phyloP scores from a whole-genome alignment of 2,113 vertebrate genomes.

The Zapus hudsonius region DNA sequence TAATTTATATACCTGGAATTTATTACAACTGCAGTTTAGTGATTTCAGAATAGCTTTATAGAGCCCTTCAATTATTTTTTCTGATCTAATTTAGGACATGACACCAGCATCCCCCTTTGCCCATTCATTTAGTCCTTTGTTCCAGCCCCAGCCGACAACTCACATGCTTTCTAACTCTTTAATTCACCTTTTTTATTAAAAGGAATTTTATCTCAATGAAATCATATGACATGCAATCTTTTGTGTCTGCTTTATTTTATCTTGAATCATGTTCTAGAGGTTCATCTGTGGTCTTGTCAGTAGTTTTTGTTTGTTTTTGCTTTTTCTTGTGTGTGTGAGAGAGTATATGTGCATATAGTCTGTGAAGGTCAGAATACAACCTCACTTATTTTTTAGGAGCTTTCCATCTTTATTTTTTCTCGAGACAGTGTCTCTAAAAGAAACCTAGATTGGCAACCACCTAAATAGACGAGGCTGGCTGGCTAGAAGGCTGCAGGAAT shows the following conservation, averaged over 20 bases:
- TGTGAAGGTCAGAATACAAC: no score
- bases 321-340: no score
- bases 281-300: not conserved
- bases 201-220: constrained; percentile 31
- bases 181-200: not conserved
- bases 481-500: no score
- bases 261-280: constrained; percentile 16
- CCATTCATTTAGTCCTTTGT: not conserved
- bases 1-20: not conserved
- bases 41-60: not conserved
- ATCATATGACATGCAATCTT: not conserved
- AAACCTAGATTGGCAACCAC: no score
- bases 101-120: not conserved
- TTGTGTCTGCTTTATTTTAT: constrained; percentile 33
- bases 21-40: not conserved
- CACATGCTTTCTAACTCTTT: constrained; percentile 3
- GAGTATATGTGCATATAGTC: no score
- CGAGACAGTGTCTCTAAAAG: no score
- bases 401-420: no score
- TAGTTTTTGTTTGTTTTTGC: not conserved
- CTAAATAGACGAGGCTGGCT: no score
- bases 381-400: no score
- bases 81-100: not conserved
- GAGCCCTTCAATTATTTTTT: not conserved
- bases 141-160: not conserved